Evolutionary conservation across 1,140 invertebrate genomes (phyloP), one percentile per base, ranked within the genome.

Genomic region (Sesamia nonagrioides): DNA sequence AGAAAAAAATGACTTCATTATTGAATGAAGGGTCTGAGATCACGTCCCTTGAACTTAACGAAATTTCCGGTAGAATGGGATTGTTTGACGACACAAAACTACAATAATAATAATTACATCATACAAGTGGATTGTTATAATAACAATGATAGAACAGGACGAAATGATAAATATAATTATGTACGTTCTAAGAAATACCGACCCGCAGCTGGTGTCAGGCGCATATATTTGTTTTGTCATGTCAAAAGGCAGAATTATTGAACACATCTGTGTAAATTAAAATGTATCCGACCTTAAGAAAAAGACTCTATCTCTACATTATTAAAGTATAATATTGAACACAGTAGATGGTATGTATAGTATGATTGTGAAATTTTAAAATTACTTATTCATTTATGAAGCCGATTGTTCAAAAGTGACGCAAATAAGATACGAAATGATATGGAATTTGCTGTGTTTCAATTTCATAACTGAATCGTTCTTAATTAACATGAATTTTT

Each of bases 181-280:
- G 18, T 77, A 63, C 54, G 58, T 77, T 77, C 74, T 68, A 21
- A 66, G 74, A 77, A 77, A 77, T 21, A 35, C 60, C 48, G 61
- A 77, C 42, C 42, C 17, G 48, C 74, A 77, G 74, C 48, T 42
- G 74, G 50, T 77, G 74, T 52, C 50, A 77, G 48, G 11, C 58
- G 42, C 54, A 52, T 52, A 37, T 54, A 56, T 77, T 77, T 68
- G 61, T 77, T 66, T 61, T 40, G 60, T 15, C 58, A 77, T 77
- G 74, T 77, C 74, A 77, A 68, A 77, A 68, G 50, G 15, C 58
- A 33, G 74, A 52, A 54, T 66, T 77, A 77, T 54, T 68, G 48
- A 68, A 68, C 61, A 68, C 74, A 77, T 77, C 74, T 77, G 74
- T 77, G 74, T 77, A 77, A 77, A 77, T 61, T 76, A n/a, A n/a